These are phyloP conservation scores for Meganola albula DNA, from an alignment of 2,888 invertebrate species.

Conservation along the genomic window DNA sequence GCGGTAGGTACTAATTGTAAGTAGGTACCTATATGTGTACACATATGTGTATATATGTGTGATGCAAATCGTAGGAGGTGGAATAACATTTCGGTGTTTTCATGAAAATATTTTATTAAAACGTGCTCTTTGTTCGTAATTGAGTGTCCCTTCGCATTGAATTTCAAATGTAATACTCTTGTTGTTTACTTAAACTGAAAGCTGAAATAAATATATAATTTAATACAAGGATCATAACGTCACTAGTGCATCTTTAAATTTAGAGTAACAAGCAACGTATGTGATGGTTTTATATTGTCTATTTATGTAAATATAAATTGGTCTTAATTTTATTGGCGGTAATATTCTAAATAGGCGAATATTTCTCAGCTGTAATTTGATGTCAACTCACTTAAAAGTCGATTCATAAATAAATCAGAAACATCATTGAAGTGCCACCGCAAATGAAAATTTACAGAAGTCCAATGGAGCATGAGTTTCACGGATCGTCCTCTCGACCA, in stretches of 20 bases:
- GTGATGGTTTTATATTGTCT: no score
- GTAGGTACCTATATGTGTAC: conserved; percentile 23
- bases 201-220: conserved; percentile 33
- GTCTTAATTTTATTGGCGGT: no score
- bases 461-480: conserved; percentile 46
- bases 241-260: no score
- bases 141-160: conserved; percentile 55
- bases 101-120: conserved; percentile 50
- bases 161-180: conserved; percentile 58
- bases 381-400: conserved; percentile 36
- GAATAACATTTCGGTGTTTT: conserved; percentile 36
- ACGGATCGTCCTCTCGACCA: conserved; percentile 33
- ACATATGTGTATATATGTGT: conserved; percentile 29
- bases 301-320: no score
- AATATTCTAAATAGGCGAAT: no score
- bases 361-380: conserved; percentile 30
- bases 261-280: no score
- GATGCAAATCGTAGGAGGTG: conserved; percentile 46
- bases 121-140: conserved; percentile 47
- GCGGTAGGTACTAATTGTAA: no score
- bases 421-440: conserved; percentile 29
- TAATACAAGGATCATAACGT: no score
- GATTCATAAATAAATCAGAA: conserved; percentile 34
- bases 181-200: conserved; percentile 47
- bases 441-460: conserved; percentile 40